Conservation (phyloP, 2,797 vertebrate species). For the Melanotaenia maccullochi region DNA sequence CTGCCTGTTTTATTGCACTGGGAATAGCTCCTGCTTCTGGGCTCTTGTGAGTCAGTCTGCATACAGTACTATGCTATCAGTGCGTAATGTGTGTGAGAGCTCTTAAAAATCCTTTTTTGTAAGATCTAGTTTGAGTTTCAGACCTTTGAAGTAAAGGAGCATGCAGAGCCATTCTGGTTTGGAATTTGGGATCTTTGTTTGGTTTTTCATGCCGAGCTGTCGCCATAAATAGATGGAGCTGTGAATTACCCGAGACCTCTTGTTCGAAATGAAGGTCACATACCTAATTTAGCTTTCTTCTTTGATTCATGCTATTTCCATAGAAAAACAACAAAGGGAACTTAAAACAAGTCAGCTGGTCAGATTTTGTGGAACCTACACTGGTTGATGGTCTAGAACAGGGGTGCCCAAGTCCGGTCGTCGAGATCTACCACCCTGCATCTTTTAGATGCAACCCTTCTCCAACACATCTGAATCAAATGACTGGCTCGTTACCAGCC, state of each 20-base stretch:
- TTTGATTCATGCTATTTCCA: conserved; percentile 13
- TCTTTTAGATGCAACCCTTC: no score
- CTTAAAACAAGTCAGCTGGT: neutral
- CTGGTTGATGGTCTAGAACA: neutral
- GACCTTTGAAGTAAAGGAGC: conserved; percentile 25
- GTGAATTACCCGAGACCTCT: neutral
- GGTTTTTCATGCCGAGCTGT: neutral
- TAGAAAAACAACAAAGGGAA: conserved; percentile 11
- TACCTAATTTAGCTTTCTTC: conserved; percentile 9
- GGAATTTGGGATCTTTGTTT: conserved; percentile 13
- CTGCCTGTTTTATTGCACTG: conserved; percentile 74
- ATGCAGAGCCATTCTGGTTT: conserved; percentile 12
- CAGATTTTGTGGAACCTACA: neutral
- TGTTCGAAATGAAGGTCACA: conserved; percentile 25
- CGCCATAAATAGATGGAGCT: conserved; percentile 15
- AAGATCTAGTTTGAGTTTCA: conserved; percentile 21
- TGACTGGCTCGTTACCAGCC: no score
- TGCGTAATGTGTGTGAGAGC: conserved; percentile 17
- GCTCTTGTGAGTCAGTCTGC: conserved; percentile 63
- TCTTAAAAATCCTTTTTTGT: conserved; percentile 15
- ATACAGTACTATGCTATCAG: conserved; percentile 41
- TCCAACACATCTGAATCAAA: no score
- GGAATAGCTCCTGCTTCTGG: conserved; percentile 66
- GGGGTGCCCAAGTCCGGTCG: no score
- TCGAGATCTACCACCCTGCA: no score